These are phyloP conservation scores for Drosophila niveifrons DNA, from an alignment of 2,888 invertebrate species.

Conservation along the genomic window DNA sequence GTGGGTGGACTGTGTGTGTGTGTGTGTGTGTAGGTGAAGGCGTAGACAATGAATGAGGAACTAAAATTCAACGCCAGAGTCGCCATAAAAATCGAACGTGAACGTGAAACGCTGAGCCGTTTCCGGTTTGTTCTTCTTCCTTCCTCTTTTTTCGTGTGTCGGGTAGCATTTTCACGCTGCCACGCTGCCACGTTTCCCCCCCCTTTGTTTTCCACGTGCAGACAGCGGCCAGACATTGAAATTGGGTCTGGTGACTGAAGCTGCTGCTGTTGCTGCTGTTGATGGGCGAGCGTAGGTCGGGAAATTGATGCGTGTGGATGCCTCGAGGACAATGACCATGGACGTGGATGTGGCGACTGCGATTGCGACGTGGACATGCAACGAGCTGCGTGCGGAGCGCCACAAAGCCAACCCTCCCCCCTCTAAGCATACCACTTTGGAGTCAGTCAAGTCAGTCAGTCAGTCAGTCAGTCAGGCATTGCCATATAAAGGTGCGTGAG, in stretches of 20 bases:
- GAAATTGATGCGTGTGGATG: conserved; percentile 73
- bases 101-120: conserved; percentile 76
- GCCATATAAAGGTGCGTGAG: conserved; percentile 74
- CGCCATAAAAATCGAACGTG: conserved; percentile 82
- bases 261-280: conserved; percentile 4
- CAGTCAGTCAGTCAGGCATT: conserved; percentile 18
- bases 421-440: not conserved
- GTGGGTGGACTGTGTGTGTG: conserved; percentile 9
- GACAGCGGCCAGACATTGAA: conserved; percentile 76
- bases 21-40: conserved; percentile 32
- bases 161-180: conserved; percentile 29
- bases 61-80: conserved; percentile 63
- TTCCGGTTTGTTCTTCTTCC: conserved; percentile 47
- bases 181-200: conserved; percentile 40
- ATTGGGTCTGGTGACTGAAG: conserved; percentile 40
- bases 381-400: conserved; percentile 69
- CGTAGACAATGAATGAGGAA: conserved; percentile 75
- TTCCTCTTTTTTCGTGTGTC: not conserved
- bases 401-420: not conserved
- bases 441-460: conserved; percentile 9
- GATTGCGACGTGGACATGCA: conserved; percentile 60
- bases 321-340: conserved; percentile 76
- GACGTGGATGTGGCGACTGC: conserved; percentile 26
- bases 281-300: conserved; percentile 68
- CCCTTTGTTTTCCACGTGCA: conserved; percentile 68